phyloP scores from a whole-genome alignment of 64 coral and sea anemone genomes.

The Pachyseris speciosa region DNA sequence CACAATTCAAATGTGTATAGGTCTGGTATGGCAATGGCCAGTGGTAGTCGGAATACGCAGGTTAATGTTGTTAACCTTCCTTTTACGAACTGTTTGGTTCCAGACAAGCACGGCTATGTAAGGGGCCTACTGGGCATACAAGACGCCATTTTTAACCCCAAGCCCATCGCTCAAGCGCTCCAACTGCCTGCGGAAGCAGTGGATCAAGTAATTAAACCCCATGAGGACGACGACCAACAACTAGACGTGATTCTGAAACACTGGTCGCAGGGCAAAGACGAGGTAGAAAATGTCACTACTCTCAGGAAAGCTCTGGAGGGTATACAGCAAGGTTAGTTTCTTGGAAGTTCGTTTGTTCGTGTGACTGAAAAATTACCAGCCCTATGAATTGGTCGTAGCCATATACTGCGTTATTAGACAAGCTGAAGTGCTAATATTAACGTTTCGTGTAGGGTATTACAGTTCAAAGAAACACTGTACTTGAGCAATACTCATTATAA shows the following conservation, averaged over 20 bases:
- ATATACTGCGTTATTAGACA: no score
- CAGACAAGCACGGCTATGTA: slow-evolving; percentile 35
- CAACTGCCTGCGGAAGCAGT: neutral
- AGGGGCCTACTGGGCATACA: neutral
- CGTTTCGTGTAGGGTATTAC: no score
- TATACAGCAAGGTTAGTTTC: slow-evolving; percentile 2
- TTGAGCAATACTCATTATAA: no score
- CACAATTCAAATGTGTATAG: no score
- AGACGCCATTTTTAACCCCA: neutral
- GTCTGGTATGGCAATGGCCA: no score
- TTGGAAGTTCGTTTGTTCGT: no score
- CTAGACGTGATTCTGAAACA: neutral
- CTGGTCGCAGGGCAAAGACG: neutral
- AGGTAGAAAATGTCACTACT: neutral
- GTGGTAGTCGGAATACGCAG: no score
- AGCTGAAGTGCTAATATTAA: no score
- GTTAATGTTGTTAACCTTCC: neutral
- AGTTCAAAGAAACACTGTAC: no score
- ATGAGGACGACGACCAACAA: slow-evolving; percentile 29
- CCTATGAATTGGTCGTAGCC: no score
- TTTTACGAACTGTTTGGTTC: neutral
- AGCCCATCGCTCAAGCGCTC: neutral
- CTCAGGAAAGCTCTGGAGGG: neutral
- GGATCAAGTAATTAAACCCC: neutral
- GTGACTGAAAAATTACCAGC: no score